Base-by-base conservation (phyloP, 2,888 invertebrate genomes). In the Hipparchia sbordonii region DNA sequence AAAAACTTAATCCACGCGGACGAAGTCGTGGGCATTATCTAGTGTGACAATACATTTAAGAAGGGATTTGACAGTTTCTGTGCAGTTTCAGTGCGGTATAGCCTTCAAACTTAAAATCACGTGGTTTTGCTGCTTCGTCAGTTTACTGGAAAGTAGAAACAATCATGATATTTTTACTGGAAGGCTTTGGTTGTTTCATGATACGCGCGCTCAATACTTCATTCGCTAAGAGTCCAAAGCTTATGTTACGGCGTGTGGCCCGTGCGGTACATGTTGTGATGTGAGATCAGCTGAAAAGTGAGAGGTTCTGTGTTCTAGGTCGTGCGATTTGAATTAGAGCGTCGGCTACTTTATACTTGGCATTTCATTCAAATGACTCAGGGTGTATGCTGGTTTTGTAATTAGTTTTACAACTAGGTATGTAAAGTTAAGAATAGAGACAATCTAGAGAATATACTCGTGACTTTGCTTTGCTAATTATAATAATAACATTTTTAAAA, bases 341-440 rank as follows among this genome's bases (percentile, higher is more conserved):
- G 72, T 51, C 59, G 74, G 61, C 68, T 72, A 75, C 71, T 71
- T 70, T 66, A 73, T 68, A 68, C 74, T 76, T 71, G 76, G 74
- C 76, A 76, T 76, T 76, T 74, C 74, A 74, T 76, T 74, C 71
- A 72, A 69, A 76, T 76, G 76, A 76, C 70, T 76, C 76, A 76
- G 71, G 76, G 71, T 61, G 74, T 65, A 56, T 8, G 70, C 61
- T 71, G 7, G 66, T 74, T 74, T 72, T 71, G 70, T 74, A 74
- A 73, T 65, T 74, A 70, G 48, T 74, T 68, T 52, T 72, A 56
- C 67, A 69, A 13, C 56, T 67, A 54, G 13, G 45, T 56, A 56
- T 67, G 52, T 52, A 39, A 52, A 65, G 23, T 39, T 65, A 52
- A 67, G 46, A 56, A 67, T 56, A 13, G 62, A 62, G n/a, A n/a